Percentiles rank a stretch among this genome's conserved stretches.
phyloP scores from a whole-genome alignment of 2,113 vertebrate genomes.

The Malurus alboscapulatus region DNA sequence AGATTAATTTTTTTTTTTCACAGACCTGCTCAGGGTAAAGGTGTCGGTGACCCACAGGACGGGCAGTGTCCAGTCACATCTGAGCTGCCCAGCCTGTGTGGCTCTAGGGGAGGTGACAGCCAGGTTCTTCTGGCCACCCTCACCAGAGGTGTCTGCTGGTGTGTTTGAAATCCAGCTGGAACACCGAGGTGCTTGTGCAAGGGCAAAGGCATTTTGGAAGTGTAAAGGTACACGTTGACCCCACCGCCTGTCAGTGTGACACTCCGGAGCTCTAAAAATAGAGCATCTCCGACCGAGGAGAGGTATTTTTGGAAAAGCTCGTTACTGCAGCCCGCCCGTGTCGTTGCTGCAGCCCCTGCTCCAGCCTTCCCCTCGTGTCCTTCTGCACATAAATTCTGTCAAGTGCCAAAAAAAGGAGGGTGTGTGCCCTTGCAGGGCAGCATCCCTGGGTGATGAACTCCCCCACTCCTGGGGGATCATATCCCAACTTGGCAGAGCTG shows the following conservation, averaged over 20 bases:
- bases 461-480: rapidly evolving
- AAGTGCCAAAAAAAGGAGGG: not conserved
- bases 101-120: not conserved
- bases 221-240: constrained; percentile 18
- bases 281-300: not conserved
- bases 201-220: not conserved
- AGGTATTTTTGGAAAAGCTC: constrained; percentile 21
- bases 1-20: not conserved
- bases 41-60: rapidly evolving
- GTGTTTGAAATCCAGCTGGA: not conserved
- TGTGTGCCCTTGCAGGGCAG: not conserved
- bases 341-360: not conserved
- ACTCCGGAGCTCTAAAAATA: constrained; percentile 12
- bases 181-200: not conserved
- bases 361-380: not conserved
- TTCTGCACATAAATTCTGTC: not conserved
- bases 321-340: not conserved
- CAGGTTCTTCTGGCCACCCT: not conserved
- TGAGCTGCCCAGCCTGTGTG: rapidly evolving
- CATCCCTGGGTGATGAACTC: rapidly evolving
- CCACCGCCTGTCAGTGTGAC: not conserved
- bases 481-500: not conserved
- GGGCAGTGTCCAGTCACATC: rapidly evolving
- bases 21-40: rapidly evolving
- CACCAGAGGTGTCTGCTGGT: not conserved